A percentile compares a stretch with the other conserved stretches of the same genome.
Conservation (phyloP, 2,113 vertebrate genomes). For the Psittacus erithacus region DNA sequence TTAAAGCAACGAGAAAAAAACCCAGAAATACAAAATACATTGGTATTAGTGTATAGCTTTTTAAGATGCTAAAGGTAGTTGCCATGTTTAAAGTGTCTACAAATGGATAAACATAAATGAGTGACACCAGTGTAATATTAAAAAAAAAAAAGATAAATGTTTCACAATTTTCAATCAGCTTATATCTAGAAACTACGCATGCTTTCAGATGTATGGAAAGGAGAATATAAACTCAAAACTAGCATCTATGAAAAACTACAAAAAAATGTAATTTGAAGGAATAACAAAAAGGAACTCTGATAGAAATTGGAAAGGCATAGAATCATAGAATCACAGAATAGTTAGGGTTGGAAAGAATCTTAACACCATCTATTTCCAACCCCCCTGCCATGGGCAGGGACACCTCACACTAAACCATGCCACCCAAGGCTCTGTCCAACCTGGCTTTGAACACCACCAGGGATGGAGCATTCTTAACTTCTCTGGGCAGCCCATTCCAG, state of each 20-base stretch:
- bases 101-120: not conserved
- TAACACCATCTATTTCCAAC: too few relatives aligned
- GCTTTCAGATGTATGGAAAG: not conserved
- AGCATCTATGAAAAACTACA: not conserved
- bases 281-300: not conserved
- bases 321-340: too few relatives aligned
- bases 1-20: not conserved
- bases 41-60: not conserved
- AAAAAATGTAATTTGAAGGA: not conserved
- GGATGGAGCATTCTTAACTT: too few relatives aligned
- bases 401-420: too few relatives aligned
- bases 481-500: too few relatives aligned
- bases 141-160: not conserved
- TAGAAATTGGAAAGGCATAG: not conserved
- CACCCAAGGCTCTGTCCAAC: too few relatives aligned
- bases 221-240: not conserved
- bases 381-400: too few relatives aligned
- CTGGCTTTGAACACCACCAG: too few relatives aligned
- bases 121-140: not conserved
- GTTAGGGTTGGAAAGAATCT: too few relatives aligned
- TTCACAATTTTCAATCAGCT: not conserved
- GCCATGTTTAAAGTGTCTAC: not conserved
- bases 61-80: not conserved
- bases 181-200: not conserved
- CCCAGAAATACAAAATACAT: not conserved